Base-by-base conservation (phyloP, 2,888 invertebrate genomes). In the Epistrophe eligans region DNA sequence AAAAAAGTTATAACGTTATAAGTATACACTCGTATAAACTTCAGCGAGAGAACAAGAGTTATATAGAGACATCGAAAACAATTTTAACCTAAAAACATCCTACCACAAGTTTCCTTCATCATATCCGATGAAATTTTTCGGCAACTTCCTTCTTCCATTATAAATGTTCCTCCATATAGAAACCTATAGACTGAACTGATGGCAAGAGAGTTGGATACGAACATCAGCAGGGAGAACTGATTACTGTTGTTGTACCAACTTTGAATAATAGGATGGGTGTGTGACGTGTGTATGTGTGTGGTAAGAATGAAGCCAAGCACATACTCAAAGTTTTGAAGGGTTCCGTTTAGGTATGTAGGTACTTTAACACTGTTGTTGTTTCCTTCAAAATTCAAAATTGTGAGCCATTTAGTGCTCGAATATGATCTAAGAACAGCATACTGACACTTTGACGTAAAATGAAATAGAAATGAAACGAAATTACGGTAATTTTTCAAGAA, bases 371-470 rank as follows among this genome's bases (percentile, higher is more conserved):
- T 58, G 15, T 55, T 60, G 58, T 60, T 60, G 50, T 57, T 24
- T 11, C 55, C 4, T 55, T 55, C 19, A 60, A 45, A 45, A 17
- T 58, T 58, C 60, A 70, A 70, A 70, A 35, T 64, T 64, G 55
- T 52, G 43, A 62, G 73, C 48, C 40, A 40, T 62, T 28, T 52
- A 38, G 64, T 55, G 50, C 13, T 40, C 24, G 19, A 72, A 64
- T 57, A 71, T 79, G 79, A 71, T 79, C 57, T 79, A 57, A 67
- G 57, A 38, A 35, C 58, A 70, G 28, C 60, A 60, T 57, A 67
- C 79, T 79, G 83, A 79, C 77, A 83, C 79, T 83, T 83, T 83
- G 79, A 73, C 79, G 73, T 72, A 67, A 77, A 84, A 80, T 72
- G 55, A 72, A 73, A 67, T 48, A 72, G 77, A 82, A 79, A 64